Evolutionary conservation across 1,140 invertebrate species (phyloP).

Genomic region (Microplitis demolitor): DNA sequence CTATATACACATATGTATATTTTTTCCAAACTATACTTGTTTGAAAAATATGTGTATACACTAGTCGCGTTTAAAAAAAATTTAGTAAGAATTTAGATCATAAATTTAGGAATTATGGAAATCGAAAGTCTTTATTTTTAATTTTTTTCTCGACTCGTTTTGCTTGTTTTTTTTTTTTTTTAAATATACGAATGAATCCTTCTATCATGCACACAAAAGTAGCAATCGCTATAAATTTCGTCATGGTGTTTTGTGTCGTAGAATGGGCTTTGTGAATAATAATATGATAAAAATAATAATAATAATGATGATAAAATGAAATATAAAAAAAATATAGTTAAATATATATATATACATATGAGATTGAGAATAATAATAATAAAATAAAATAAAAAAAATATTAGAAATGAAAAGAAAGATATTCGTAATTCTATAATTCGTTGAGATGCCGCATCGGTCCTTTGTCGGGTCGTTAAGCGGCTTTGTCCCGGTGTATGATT

Average conservation of each 20-base stretch:
- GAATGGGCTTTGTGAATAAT: slow-evolving; percentile 6
- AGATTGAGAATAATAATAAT: neutral
- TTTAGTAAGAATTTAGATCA: too few species aligned
- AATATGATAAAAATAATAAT: slow-evolving; percentile 14
- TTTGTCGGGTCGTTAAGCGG: slow-evolving; percentile 61
- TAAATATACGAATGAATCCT: slow-evolving; percentile 18
- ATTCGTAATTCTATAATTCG: slow-evolving; percentile 58
- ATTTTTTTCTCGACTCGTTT: neutral
- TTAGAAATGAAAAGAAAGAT: slow-evolving; percentile 35
- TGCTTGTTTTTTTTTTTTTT: neutral
- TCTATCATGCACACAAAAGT: slow-evolving; percentile 35
- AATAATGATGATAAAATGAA: slow-evolving; percentile 7
- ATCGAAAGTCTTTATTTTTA: too few species aligned
- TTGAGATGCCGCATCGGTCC: slow-evolving; percentile 45
- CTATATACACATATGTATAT: too few species aligned
- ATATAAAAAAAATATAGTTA: slow-evolving; percentile 17
- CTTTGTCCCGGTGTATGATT: slow-evolving; percentile 56
- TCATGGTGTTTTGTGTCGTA: slow-evolving; percentile 18
- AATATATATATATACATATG: slow-evolving; percentile 1
- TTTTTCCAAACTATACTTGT: too few species aligned
- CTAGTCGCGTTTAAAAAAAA: too few species aligned
- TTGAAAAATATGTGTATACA: neutral
- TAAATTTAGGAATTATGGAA: too few species aligned
- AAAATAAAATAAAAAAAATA: slow-evolving; percentile 17
- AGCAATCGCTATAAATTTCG: slow-evolving; percentile 47